These are phyloP conservation scores for Dryobotodes eremita DNA, from an alignment of 2,888 invertebrate genomes.

Conservation along the genomic window DNA sequence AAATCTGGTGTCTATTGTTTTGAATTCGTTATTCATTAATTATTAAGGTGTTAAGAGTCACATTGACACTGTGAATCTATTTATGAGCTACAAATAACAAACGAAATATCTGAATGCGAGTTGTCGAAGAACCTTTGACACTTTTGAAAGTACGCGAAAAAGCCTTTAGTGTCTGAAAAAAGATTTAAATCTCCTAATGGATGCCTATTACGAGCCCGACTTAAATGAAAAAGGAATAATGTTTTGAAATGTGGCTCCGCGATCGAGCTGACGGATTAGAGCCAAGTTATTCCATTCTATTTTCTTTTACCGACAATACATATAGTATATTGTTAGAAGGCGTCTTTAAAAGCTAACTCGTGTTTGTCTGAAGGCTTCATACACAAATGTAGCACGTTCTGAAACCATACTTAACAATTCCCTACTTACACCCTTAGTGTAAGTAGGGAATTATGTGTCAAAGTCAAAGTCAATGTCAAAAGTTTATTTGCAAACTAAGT, in stretches of 20 bases:
- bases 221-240: conserved; percentile 39
- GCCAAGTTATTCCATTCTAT: conserved; percentile 3
- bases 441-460: background rate
- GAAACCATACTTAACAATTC: background rate
- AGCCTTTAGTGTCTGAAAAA: conserved; percentile 31
- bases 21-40: conserved; percentile 25
- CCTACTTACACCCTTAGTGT: background rate
- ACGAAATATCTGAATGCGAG: conserved; percentile 7
- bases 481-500: too few relatives aligned
- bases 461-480: too few relatives aligned
- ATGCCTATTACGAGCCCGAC: conserved; percentile 12
- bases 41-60: background rate
- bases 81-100: background rate
- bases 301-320: conserved; percentile 15
- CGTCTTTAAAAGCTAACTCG: conserved; percentile 29
- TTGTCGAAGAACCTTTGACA: conserved; percentile 5
- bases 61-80: background rate
- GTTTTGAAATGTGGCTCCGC: conserved; percentile 10
- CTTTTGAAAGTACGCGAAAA: conserved; percentile 48
- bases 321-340: background rate
- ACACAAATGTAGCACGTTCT: background rate
- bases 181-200: conserved; percentile 43
- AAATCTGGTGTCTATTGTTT: background rate
- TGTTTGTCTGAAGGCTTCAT: conserved; percentile 8
- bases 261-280: conserved; percentile 1